Conservation (phyloP, 2,113 vertebrate species). For the Hucho hucho region DNA sequence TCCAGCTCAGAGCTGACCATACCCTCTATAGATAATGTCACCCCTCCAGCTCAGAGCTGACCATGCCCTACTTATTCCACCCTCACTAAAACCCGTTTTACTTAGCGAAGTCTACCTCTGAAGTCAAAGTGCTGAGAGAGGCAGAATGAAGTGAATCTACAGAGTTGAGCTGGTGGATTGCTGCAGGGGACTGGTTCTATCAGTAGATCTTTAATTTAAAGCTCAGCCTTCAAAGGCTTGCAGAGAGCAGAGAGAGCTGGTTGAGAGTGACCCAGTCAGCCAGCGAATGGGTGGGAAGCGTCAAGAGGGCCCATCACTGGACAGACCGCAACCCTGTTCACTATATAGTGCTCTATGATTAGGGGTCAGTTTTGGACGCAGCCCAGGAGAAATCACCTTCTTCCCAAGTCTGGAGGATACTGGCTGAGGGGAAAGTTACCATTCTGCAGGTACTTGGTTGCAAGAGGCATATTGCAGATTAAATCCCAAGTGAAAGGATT, state of each 20-base stretch:
- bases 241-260: slow-evolving; percentile 63
- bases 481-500: too few species aligned
- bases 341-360: background rate
- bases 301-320: slow-evolving; percentile 48
- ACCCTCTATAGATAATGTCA: background rate
- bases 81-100: background rate
- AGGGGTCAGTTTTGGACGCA: too few species aligned
- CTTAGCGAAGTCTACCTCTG: slow-evolving; percentile 19
- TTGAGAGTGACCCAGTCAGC: slow-evolving; percentile 62
- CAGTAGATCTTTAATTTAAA: slow-evolving; percentile 74
- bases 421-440: too few species aligned
- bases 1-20: too few species aligned
- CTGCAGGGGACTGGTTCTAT: slow-evolving; percentile 59
- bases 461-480: too few species aligned
- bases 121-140: slow-evolving; percentile 56
- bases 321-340: slow-evolving; percentile 14
- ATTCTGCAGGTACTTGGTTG: too few species aligned
- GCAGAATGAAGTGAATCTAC: slow-evolving; percentile 43
- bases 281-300: slow-evolving; percentile 62
- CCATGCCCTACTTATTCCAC: background rate
- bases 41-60: background rate
- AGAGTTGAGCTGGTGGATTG: slow-evolving; percentile 9
- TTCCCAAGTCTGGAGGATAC: too few species aligned
- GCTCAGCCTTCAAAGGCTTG: slow-evolving; percentile 63
- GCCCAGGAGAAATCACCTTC: too few species aligned